A percentile compares a stretch with the other conserved stretches of the same genome.
These are phyloP conservation scores for Ommatoiulus sabulosus DNA, from an alignment of 2,888 invertebrate genomes.

Conservation along the genomic window DNA sequence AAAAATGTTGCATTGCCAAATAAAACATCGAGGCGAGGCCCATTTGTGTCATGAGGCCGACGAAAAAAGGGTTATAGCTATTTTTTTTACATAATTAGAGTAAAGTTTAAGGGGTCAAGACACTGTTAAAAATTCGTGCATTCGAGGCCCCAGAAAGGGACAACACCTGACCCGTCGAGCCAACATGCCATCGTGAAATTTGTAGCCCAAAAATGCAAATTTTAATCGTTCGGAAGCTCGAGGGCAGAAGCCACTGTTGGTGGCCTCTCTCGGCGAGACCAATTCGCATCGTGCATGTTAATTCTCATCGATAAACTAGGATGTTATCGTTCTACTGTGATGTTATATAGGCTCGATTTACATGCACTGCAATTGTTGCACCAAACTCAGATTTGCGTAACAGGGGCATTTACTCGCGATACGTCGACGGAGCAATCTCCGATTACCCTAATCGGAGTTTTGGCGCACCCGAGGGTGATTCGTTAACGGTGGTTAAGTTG, in stretches of 20 bases:
- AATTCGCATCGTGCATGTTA: neutral
- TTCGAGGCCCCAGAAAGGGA: conserved; percentile 29
- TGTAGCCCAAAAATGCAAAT: conserved; percentile 1
- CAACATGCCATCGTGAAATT: neutral
- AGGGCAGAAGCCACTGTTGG: neutral
- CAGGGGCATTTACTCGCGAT: too few relatives aligned
- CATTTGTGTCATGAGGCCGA: conserved; percentile 40
- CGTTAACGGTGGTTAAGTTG: neutral
- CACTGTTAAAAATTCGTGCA: neutral
- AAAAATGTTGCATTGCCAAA: neutral
- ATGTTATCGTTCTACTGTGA: neutral
- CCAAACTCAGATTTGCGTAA: neutral
- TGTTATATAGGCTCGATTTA: neutral
- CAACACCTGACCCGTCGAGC: conserved; percentile 3
- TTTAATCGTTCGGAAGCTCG: neutral
- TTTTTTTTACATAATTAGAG: neutral
- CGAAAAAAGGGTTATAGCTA: neutral
- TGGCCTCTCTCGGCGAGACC: neutral
- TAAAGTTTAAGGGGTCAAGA: conserved; percentile 18
- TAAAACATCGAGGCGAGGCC: conserved; percentile 40
- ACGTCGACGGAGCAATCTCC: too few relatives aligned
- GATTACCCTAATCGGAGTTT: too few relatives aligned
- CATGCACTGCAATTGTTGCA: neutral
- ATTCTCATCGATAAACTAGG: neutral
- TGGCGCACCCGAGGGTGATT: neutral